Conservation (phyloP, 1,140 invertebrate genomes). For the Hermetia illucens region DNA sequence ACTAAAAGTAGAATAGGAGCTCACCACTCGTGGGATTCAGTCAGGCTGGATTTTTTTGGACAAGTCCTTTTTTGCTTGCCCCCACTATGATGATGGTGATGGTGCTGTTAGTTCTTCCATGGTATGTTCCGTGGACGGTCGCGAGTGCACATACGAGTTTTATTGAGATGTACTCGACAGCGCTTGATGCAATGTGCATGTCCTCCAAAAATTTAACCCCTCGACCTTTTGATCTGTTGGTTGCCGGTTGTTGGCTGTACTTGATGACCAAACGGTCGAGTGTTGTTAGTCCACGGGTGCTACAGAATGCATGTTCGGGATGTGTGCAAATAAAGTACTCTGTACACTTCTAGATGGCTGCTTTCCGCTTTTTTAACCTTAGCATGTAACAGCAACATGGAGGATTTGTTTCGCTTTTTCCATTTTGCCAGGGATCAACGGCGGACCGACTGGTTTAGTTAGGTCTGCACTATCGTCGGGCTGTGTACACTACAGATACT, state of each 20-base stretch:
- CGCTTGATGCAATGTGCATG: neutral
- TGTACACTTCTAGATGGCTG: neutral
- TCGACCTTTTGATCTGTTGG: neutral
- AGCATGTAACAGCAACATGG: no score
- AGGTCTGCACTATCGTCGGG: no score
- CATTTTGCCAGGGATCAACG: neutral
- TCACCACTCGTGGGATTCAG: neutral
- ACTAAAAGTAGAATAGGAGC: no score
- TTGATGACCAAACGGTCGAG: no score
- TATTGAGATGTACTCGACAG: neutral
- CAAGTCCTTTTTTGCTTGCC: neutral
- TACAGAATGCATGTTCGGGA: neutral
- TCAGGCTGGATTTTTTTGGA: neutral
- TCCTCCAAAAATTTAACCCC: neutral
- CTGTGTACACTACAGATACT: no score
- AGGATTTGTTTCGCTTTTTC: neutral
- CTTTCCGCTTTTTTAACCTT: conserved; percentile 1
- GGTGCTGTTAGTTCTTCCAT: no score
- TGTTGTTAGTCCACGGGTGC: no score
- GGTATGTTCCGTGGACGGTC: no score
- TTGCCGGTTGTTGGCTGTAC: no score
- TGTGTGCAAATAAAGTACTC: conserved; percentile 1
- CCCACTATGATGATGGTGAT: no score
- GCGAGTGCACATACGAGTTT: neutral
- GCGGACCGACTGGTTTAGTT: no score